Conservation (phyloP, 2,888 invertebrate genomes). For the Serripes groenlandicus region DNA sequence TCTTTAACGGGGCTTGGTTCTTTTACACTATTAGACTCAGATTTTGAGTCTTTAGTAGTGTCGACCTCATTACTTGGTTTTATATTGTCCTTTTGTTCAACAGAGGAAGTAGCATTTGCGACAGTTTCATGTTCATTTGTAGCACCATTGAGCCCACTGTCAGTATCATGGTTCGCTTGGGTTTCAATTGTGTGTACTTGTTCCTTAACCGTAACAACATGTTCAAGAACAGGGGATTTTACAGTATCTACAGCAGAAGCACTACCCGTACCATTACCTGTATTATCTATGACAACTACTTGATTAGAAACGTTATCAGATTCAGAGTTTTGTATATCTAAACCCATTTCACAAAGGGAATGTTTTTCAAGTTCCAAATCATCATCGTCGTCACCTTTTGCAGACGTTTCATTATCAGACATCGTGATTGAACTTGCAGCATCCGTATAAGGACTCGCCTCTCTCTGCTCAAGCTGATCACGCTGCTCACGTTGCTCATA, state of each 20-base stretch:
- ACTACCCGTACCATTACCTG: slow-evolving; percentile 21
- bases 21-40: not conserved
- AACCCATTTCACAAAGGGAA: slow-evolving; percentile 16
- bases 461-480: too few species aligned
- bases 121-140: not conserved
- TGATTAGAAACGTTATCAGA: too few species aligned
- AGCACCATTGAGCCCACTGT: slow-evolving; percentile 17
- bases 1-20: not conserved
- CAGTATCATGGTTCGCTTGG: slow-evolving; percentile 30
- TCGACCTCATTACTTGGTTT: not conserved
- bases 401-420: slow-evolving; percentile 56
- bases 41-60: not conserved
- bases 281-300: slow-evolving; percentile 17
- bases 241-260: not conserved
- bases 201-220: slow-evolving; percentile 53
- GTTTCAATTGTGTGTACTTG: slow-evolving; percentile 56
- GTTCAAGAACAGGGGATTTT: slow-evolving; percentile 38
- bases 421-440: slow-evolving; percentile 62
- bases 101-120: not conserved
- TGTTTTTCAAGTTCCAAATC: slow-evolving; percentile 13
- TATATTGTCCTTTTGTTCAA: not conserved
- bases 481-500: too few species aligned
- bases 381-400: slow-evolving; percentile 54
- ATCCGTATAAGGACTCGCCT: slow-evolving; percentile 61
- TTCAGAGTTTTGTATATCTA: slow-evolving; percentile 1